Evolutionary conservation across 2,888 invertebrate genomes (phyloP).

Genomic region (Parnassius apollo): DNA sequence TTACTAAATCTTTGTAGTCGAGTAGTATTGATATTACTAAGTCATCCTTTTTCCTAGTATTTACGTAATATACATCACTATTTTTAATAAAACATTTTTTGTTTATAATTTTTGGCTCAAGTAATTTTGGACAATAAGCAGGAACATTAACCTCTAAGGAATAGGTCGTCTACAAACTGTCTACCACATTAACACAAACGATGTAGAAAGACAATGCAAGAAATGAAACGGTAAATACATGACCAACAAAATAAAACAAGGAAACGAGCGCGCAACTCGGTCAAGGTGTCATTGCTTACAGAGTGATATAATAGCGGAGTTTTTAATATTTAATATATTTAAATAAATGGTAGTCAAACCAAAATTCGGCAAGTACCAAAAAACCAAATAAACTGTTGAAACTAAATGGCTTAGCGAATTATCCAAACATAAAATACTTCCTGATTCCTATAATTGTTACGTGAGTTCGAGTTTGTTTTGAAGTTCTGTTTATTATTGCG

Average conservation of each 20-base stretch:
- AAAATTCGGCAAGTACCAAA: neutral
- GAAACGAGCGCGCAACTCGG: slow-evolving; percentile 15
- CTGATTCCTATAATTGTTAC: neutral
- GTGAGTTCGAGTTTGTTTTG: neutral
- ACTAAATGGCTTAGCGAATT: slow-evolving; percentile 2
- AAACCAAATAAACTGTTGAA: neutral
- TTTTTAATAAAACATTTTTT: too few relatives aligned
- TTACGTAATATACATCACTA: too few relatives aligned
- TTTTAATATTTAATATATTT: neutral
- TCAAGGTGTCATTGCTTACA: slow-evolving; percentile 10
- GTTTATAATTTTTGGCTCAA: too few relatives aligned
- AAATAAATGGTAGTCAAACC: neutral
- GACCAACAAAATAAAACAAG: slow-evolving; percentile 16
- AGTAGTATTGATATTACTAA: too few relatives aligned
- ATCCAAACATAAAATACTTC: slow-evolving; percentile 5
- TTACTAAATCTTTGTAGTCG: too few relatives aligned
- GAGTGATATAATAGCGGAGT: slow-evolving; percentile 15
- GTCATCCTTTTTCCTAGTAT: too few relatives aligned
- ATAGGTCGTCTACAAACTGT: slow-evolving; percentile 10
- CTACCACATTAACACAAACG: slow-evolving; percentile 5
- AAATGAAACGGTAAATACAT: slow-evolving; percentile 8
- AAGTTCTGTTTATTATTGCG: too few relatives aligned
- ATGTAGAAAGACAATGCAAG: neutral
- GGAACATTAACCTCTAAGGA: too few relatives aligned
- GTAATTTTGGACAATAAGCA: too few relatives aligned